A percentile compares a stretch with the other conserved stretches of the same genome.
phyloP scores from a whole-genome alignment of 2,113 vertebrate species.

The Leucopternis melanops region DNA sequence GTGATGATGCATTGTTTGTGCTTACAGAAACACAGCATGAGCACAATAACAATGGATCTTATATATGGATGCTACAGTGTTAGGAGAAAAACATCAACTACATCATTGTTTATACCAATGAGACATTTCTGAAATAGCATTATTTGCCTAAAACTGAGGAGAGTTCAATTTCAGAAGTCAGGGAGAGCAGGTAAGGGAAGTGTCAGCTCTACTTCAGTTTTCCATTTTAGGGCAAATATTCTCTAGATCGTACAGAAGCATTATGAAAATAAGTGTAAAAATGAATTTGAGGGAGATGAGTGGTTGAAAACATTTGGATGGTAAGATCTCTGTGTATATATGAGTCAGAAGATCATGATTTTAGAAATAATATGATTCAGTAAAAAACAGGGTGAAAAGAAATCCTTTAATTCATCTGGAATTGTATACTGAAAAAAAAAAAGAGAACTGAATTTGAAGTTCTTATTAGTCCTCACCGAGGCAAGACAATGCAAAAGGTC shows the following conservation, averaged over 20 bases:
- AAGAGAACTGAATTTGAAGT: background rate
- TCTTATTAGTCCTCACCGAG: background rate
- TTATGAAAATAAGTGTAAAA: background rate
- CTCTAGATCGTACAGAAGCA: background rate
- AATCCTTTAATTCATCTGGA: background rate
- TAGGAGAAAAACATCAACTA: background rate
- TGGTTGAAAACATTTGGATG: background rate
- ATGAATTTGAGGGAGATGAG: background rate
- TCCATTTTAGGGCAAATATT: background rate
- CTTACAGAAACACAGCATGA: background rate
- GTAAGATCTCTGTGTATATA: background rate
- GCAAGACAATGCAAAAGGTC: background rate
- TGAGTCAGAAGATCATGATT: background rate
- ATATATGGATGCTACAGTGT: background rate
- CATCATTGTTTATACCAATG: background rate
- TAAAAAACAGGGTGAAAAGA: background rate
- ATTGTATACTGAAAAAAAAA: background rate
- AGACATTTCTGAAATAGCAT: background rate
- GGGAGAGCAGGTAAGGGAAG: background rate
- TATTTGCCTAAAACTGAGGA: constrained; percentile 18
- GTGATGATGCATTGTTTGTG: background rate
- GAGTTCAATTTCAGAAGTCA: constrained; percentile 8
- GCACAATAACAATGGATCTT: background rate
- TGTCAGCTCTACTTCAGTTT: background rate
- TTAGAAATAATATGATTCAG: background rate